Conservation (phyloP, 1,140 invertebrate genomes). For the Riptortus pedestris region DNA sequence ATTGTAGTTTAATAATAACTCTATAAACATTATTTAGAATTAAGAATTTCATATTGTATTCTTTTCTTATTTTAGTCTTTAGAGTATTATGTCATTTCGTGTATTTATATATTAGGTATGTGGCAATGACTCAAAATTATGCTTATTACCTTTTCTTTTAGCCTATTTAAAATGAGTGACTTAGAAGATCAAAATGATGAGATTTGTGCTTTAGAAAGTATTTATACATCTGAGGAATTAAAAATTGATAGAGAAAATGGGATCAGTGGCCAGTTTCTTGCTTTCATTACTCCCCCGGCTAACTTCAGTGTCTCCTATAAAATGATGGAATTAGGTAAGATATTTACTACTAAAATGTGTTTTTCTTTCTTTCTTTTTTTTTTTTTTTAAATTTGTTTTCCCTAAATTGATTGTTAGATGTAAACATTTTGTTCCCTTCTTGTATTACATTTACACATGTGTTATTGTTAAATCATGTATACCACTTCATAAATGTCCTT, state of each 20-base stretch:
- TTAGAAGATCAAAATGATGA: conserved; percentile 13
- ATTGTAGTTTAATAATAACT: no score
- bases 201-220: conserved; percentile 15
- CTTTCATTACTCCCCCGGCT: not conserved
- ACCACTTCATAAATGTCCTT: no score
- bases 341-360: not conserved
- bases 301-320: conserved; percentile 1
- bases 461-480: no score
- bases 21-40: no score
- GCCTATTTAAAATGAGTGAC: conserved; percentile 2
- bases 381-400: not conserved
- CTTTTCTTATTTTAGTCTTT: no score
- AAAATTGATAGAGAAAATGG: not conserved
- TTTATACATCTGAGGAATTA: conserved; percentile 9
- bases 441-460: not conserved
- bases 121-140: no score
- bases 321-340: conserved; percentile 4
- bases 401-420: not conserved
- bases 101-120: no score
- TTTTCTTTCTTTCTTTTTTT: not conserved
- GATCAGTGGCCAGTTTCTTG: conserved; percentile 12
- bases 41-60: no score
- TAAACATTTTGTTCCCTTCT: not conserved
- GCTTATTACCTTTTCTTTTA: not conserved
- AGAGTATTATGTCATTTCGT: no score